Base-by-base conservation (phyloP, 2,113 vertebrate species). In the Amblyopsis rosae region DNA sequence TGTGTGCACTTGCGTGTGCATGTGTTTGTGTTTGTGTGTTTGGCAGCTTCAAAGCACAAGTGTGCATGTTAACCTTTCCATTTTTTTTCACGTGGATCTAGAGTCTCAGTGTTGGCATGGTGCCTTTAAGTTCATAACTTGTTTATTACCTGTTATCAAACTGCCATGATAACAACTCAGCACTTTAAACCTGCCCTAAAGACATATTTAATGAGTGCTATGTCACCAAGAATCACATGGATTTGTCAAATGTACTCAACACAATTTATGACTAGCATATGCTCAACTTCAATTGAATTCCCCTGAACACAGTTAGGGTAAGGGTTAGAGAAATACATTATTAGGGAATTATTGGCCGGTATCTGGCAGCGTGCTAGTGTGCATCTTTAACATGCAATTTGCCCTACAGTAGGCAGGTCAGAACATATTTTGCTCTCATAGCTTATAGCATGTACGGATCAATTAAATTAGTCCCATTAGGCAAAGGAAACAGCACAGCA, bases 151-250 rank as follows among this genome's bases (percentile, higher is more conserved):
- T 53, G 9, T 13, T 59, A 58, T 65, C 12, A 76, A 70, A 62
- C 49, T 33, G 59, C 16, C 17, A 16, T 33, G 32, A 32, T 59
- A 12, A 35, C 57, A 49, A 26, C 48, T 47, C 11, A 67, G 17
- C 67, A 53, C 47, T 54, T 88, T 92, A 86, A 91, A 93, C 86
- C 91, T 91, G 79, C 49, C 13, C 3, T 4, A 10, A 51, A 51
- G 11, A 3, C 11, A 51, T 2, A 51, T 15, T 8, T 11, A 51
- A 11, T 51, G 49, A 3, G 49, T 7, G 35, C 35, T 41, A 41
- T 41, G 35, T 41, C 35, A 41, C 4, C 35, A 41, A 41, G 35
- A 41, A 41, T 41, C 35, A 41, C 4, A 41, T 41, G 35, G 6
- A 41, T 7, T 41, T 41, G 35, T 41, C 5, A 41, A 41, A 41